Evolutionary conservation across 1,140 invertebrate species (phyloP).

Genomic region (Monochamus saltuarius): DNA sequence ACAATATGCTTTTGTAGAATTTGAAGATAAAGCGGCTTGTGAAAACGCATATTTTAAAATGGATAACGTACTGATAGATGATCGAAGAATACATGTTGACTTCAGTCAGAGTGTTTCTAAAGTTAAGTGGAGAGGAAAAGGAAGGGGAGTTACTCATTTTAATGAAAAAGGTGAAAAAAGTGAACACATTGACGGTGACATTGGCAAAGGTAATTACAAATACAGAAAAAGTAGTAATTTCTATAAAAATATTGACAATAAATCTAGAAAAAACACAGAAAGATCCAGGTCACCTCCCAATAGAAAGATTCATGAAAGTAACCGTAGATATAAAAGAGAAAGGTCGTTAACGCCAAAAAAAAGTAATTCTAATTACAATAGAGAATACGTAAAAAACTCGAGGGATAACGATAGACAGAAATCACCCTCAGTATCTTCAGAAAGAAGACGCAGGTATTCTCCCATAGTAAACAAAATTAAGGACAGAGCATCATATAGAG

Average conservation of each 20-base stretch:
- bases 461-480: constrained; percentile 15
- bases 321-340: too few relatives aligned
- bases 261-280: not conserved
- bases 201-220: constrained; percentile 32
- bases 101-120: constrained; percentile 98
- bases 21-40: constrained; percentile 91
- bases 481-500: constrained; percentile 31
- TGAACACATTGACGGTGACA: constrained; percentile 23
- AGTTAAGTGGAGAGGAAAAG: constrained; percentile 84
- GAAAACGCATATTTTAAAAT: constrained; percentile 99
- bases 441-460: too few relatives aligned
- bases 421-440: too few relatives aligned
- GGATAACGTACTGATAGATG: constrained; percentile 99
- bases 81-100: constrained; percentile 97
- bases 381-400: too few relatives aligned
- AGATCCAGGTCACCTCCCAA: not conserved
- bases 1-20: constrained; percentile 99
- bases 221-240: constrained; percentile 12
- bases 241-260: constrained; percentile 5
- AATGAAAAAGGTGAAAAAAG: constrained; percentile 37
- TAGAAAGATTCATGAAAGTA: too few relatives aligned
- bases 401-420: too few relatives aligned
- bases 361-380: too few relatives aligned
- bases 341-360: too few relatives aligned
- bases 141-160: constrained; percentile 64